Evolutionary conservation across 1,140 invertebrate species (phyloP).

Genomic region (Drosophila prosaltans): DNA sequence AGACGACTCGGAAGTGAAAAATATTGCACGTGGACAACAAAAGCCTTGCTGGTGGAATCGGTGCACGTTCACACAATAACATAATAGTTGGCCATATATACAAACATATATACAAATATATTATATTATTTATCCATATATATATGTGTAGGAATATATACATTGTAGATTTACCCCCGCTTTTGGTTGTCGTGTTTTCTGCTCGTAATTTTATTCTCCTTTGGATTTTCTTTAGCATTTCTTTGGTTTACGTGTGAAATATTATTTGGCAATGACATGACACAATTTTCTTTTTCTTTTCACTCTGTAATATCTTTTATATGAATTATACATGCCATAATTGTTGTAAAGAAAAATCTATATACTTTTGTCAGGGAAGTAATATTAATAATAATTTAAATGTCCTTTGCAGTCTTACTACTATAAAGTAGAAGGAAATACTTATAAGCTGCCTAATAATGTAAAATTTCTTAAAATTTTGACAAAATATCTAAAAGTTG

Average conservation of each 20-base stretch:
- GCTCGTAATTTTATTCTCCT: constrained; percentile 42
- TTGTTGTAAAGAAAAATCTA: background rate
- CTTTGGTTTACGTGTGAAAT: constrained; percentile 44
- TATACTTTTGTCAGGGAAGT: background rate
- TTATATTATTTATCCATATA: background rate
- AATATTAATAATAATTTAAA: background rate
- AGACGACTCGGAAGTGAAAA: constrained; percentile 43
- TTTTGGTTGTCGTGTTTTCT: constrained; percentile 3
- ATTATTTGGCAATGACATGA: constrained; percentile 62
- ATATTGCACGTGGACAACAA: constrained; percentile 74
- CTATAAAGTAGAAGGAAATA: background rate
- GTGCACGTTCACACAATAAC: constrained; percentile 80
- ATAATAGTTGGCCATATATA: constrained; percentile 78
- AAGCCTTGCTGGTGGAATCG: constrained; percentile 64
- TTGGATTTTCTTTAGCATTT: constrained; percentile 45
- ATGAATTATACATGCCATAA: constrained; percentile 2
- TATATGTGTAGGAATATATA: background rate
- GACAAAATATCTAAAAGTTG: too few relatives aligned
- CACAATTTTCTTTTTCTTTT: constrained; percentile 29
- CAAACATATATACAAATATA: constrained; percentile 37
- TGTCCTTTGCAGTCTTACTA: background rate
- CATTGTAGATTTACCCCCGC: constrained; percentile 54
- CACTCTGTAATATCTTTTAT: background rate
- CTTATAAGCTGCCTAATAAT: background rate
- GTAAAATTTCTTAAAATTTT: too few relatives aligned